Conservation (phyloP, 2,113 vertebrate species). For the Erinaceus europaeus region DNA sequence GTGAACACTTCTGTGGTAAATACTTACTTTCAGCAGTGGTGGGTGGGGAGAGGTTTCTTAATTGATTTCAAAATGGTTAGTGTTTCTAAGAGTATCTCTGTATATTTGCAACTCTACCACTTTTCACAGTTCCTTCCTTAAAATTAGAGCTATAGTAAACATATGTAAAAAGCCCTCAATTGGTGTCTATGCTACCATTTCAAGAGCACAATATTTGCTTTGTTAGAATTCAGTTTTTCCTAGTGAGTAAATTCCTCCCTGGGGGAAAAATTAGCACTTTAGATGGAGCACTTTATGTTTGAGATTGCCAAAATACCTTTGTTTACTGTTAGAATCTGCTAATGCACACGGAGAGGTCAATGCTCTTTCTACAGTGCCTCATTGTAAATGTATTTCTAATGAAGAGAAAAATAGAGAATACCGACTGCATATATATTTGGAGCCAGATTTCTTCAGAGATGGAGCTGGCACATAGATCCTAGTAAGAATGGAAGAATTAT, state of each 20-base stretch:
- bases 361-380: slow-evolving; percentile 34
- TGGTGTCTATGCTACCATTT: slow-evolving; percentile 56
- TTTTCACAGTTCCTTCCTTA: slow-evolving; percentile 47
- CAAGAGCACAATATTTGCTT: slow-evolving; percentile 70
- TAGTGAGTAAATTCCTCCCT: slow-evolving; percentile 38
- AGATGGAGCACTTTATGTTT: slow-evolving; percentile 44
- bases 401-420: slow-evolving; percentile 1
- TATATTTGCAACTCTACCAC: slow-evolving; percentile 49
- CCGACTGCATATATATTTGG: slow-evolving; percentile 5
- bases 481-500: not conserved
- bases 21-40: slow-evolving; percentile 61
- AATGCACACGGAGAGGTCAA: not conserved
- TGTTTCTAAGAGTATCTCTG: slow-evolving; percentile 69
- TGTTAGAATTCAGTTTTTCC: slow-evolving; percentile 46
- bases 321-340: slow-evolving; percentile 28
- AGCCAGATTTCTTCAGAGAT: slow-evolving; percentile 10
- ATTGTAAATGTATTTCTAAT: slow-evolving; percentile 1
- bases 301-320: slow-evolving; percentile 25
- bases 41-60: slow-evolving; percentile 42
- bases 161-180: slow-evolving; percentile 36
- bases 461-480: not conserved
- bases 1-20: slow-evolving; percentile 72
- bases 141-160: slow-evolving; percentile 55
- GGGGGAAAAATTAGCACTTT: slow-evolving; percentile 57
- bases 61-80: slow-evolving; percentile 43